Evolutionary conservation across 2,797 vertebrate species (phyloP).

Genomic region (Adelosebastes latens): DNA sequence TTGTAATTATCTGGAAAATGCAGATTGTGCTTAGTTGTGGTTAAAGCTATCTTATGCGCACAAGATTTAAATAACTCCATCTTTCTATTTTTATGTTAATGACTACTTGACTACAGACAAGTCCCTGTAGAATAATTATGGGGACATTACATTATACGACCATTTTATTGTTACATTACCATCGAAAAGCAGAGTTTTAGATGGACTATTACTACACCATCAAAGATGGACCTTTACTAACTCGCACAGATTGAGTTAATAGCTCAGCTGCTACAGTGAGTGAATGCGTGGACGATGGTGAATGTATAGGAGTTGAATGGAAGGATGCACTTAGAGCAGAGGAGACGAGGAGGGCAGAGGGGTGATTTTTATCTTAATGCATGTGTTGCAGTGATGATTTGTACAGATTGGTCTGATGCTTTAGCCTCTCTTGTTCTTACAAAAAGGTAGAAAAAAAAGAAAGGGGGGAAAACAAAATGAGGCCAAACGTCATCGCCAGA

Average conservation of each 20-base stretch:
- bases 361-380: background rate
- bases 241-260: slow-evolving; percentile 2
- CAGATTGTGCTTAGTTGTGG: background rate
- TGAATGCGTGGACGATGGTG: background rate
- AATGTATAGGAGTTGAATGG: slow-evolving; percentile 9
- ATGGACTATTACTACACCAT: background rate
- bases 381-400: slow-evolving; percentile 19
- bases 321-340: slow-evolving; percentile 23
- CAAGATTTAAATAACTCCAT: background rate
- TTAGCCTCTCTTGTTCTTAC: background rate
- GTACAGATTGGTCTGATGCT: slow-evolving; percentile 4
- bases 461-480: slow-evolving; percentile 20
- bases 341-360: slow-evolving; percentile 1
- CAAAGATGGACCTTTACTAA: background rate
- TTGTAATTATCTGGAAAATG: background rate
- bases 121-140: background rate
- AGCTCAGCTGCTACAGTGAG: background rate
- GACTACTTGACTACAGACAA: background rate
- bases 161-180: background rate
- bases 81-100: slow-evolving; percentile 7
- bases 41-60: background rate
- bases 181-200: background rate
- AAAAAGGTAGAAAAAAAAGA: background rate
- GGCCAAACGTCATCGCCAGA: slow-evolving; percentile 45
- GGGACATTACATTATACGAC: background rate